These are phyloP conservation scores for Lacerta bilineata DNA, from an alignment of 2,797 vertebrate genomes.

Conservation along the genomic window DNA sequence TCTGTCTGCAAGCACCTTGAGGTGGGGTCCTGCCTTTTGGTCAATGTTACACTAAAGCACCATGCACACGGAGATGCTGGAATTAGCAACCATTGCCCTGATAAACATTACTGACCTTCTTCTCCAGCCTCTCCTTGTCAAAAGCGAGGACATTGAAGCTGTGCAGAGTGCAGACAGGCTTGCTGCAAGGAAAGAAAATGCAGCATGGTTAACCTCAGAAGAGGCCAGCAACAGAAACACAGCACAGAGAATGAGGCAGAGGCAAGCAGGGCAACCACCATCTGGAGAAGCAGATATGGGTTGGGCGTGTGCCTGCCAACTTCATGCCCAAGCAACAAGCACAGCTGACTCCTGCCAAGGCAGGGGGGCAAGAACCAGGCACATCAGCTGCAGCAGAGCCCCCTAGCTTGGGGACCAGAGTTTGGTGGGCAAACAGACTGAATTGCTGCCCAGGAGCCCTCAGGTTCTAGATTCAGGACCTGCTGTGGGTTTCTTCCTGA, in stretches of 20 bases:
- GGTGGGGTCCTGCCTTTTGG: not conserved
- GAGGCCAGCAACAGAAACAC: not conserved
- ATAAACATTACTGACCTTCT: constrained; percentile 81
- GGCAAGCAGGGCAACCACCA: not conserved
- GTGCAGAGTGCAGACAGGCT: constrained; percentile 82
- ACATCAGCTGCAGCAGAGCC: too few species aligned
- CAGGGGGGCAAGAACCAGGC: not conserved
- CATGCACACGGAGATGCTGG: not conserved
- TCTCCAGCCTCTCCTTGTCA: constrained; percentile 88
- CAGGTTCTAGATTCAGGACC: not conserved
- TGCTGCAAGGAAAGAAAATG: constrained; percentile 36
- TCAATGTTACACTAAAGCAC: not conserved
- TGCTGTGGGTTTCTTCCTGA: not conserved
- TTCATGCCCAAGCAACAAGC: not conserved
- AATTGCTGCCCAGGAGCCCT: not conserved
- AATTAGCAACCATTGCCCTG: too few species aligned
- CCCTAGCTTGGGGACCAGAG: not conserved
- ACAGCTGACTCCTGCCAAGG: not conserved
- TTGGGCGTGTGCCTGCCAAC: not conserved
- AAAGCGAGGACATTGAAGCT: constrained; percentile 90
- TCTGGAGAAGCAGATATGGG: not conserved
- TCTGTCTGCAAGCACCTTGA: not conserved
- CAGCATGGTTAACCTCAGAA: not conserved
- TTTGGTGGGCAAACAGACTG: not conserved
- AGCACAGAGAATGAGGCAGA: not conserved